Base-by-base conservation (phyloP, 1,140 invertebrate genomes). In the Galleria mellonella region DNA sequence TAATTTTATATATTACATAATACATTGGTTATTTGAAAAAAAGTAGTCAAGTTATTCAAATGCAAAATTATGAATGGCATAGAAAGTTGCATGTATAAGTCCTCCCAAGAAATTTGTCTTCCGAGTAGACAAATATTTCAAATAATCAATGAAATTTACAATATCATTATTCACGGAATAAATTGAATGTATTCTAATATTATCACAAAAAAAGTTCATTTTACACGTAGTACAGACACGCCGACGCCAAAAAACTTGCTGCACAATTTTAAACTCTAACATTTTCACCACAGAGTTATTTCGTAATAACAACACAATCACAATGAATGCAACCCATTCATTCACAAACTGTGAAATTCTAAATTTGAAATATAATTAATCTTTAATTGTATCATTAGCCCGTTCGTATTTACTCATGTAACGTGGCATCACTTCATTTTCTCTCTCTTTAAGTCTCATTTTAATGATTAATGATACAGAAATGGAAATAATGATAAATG, bases 381-480 rank as follows among this genome's bases (percentile, higher is more conserved):
- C 74, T 76, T 76, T 65, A 83, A 83, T 83, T 76, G 74, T 75
- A 74, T 75, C 73, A 83, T 81, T 83, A 83, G 64, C 61, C n/a
- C 36, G 59, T 66, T 68, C 62, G 62, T 76, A 77, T 79, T 78
- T 79, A 76, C 72, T 78, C 66, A 63, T 63, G 56, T 66, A 70
- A 65, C 66, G 67, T 69, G 47, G 52, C 61, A 62, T 72, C 70
- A 72, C 65, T 76, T 78, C 76, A 81, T 83, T 78, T 79, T 83
- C 72, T 78, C 66, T 81, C 73, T 75, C 71, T 83, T 83, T 83
- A 83, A 83, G 75, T 78, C 78, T 83, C 78, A 83, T 83, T 83
- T 74, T 57, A 69, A 72, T 78, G 78, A 83, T 83, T 67, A 72
- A 83, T 77, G 77, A 72, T 68, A 40, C 42, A 49, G 41, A 47